These are phyloP conservation scores for Myripristis murdjan DNA, from an alignment of 2,797 vertebrate species.

Conservation along the genomic window DNA sequence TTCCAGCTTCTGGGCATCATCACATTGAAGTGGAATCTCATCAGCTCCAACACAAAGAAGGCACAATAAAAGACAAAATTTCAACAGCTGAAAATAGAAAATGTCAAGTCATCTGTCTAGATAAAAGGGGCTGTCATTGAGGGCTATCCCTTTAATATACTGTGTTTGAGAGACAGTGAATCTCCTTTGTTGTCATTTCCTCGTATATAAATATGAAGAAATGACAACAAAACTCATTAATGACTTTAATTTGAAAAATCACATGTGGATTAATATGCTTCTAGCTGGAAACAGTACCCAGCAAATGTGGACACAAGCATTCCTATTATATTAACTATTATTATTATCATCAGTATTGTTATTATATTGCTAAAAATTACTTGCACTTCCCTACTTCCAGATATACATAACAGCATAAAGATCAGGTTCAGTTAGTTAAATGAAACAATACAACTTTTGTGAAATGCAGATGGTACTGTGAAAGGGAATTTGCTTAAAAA, in stretches of 20 bases:
- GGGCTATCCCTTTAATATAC: neutral
- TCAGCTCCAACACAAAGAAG: slow-evolving; percentile 37
- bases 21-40: slow-evolving; percentile 1
- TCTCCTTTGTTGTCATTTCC: no score
- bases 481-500: no score
- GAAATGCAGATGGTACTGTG: no score
- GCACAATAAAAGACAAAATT: neutral
- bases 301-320: no score
- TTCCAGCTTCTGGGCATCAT: slow-evolving; percentile 11
- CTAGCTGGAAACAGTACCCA: neutral
- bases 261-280: slow-evolving; percentile 1
- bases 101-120: neutral
- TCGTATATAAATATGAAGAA: neutral
- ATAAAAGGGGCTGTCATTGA: neutral
- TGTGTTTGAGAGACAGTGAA: neutral
- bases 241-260: neutral
- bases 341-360: no score
- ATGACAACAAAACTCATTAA: neutral
- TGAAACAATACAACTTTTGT: no score
- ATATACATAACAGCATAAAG: no score
- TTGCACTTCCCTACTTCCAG: no score
- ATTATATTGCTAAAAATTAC: no score
- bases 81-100: neutral
- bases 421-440: no score
- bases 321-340: no score